These are phyloP conservation scores for Percina caprodes DNA, from an alignment of 2,113 vertebrate genomes.

Conservation along the genomic window DNA sequence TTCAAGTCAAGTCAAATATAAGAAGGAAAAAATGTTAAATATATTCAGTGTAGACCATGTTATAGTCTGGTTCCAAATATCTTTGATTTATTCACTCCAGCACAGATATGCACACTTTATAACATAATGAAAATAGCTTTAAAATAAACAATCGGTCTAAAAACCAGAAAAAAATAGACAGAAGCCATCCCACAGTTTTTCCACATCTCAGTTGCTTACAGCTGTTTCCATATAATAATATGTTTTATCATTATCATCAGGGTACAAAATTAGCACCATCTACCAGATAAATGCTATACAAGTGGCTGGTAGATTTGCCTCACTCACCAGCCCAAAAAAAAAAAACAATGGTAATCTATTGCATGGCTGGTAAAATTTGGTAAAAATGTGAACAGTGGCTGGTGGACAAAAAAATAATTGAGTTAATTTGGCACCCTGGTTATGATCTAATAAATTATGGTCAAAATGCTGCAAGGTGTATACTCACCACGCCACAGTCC, in stretches of 20 bases:
- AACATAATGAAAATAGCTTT: background rate
- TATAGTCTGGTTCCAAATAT: background rate
- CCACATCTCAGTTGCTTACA: too few species aligned
- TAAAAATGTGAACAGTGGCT: too few species aligned
- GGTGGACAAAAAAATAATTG: too few species aligned
- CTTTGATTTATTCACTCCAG: background rate
- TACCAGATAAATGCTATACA: too few species aligned
- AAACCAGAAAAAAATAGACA: background rate
- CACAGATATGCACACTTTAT: background rate
- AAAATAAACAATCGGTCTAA: background rate
- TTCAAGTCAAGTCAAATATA: constrained; percentile 38
- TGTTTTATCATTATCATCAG: background rate
- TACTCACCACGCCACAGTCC: constrained; percentile 79
- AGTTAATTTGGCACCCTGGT: background rate
- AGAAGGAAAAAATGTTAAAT: constrained; percentile 22
- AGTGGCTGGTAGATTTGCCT: too few species aligned
- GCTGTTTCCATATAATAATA: background rate
- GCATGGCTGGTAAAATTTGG: too few species aligned
- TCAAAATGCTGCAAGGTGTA: constrained; percentile 29
- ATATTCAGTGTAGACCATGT: background rate
- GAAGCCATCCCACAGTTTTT: too few species aligned
- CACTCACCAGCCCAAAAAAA: too few species aligned
- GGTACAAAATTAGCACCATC: too few species aligned
- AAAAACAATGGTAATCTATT: too few species aligned
- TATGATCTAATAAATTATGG: background rate